Conservation (phyloP, 2,113 vertebrate species). For the Aplodontia rufa region DNA sequence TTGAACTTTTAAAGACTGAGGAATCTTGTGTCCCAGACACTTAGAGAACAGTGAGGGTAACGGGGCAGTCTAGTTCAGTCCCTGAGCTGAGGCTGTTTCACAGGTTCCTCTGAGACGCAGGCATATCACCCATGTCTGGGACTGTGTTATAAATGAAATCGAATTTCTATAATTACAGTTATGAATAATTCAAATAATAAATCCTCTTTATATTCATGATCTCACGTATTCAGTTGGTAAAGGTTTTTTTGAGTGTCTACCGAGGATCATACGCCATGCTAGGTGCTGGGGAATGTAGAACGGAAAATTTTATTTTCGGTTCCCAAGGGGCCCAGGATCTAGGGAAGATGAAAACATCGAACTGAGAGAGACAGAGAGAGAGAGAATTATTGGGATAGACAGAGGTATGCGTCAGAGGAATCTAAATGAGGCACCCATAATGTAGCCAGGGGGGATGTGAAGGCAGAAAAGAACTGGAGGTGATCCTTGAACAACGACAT, state of each 20-base stretch:
- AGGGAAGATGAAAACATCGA: background rate
- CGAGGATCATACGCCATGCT: background rate
- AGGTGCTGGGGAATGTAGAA: background rate
- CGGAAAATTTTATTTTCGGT: background rate
- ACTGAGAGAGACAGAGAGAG: background rate
- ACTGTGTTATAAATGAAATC: background rate
- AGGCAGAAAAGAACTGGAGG: background rate
- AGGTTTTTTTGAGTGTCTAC: background rate
- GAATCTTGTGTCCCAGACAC: background rate
- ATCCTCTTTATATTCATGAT: background rate
- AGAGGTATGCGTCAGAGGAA: background rate
- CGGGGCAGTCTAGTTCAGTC: background rate
- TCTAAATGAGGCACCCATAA: background rate
- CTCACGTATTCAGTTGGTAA: background rate
- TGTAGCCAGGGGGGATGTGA: too few species aligned
- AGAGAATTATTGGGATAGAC: background rate
- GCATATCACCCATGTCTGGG: background rate
- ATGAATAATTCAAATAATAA: background rate
- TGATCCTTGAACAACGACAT: background rate
- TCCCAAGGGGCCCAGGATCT: background rate
- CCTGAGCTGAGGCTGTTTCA: background rate
- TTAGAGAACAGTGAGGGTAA: background rate
- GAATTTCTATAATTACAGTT: background rate
- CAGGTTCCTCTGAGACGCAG: background rate
- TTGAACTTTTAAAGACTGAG: background rate